Percentiles rank a stretch among this genome's conserved stretches.
Conservation (phyloP, 2,113 vertebrate genomes). For the Rissa tridactyla region DNA sequence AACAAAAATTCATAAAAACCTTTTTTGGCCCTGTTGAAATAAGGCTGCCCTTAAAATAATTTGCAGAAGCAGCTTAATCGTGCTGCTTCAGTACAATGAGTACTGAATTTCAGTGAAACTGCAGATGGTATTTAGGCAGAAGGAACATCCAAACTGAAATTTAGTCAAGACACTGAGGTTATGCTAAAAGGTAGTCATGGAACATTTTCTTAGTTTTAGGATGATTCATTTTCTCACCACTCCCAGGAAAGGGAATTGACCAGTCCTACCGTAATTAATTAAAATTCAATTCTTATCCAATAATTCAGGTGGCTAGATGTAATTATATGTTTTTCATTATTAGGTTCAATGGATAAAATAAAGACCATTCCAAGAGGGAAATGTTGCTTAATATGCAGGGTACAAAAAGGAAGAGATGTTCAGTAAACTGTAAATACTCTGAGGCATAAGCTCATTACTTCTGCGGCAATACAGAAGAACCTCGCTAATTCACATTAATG, state of each 20-base stretch:
- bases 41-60: neutral
- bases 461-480: neutral
- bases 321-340: neutral
- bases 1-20: neutral
- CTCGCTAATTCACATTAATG: neutral
- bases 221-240: neutral
- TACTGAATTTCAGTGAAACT: neutral
- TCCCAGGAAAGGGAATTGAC: neutral
- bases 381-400: neutral
- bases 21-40: neutral
- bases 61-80: neutral
- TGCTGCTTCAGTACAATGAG: too few relatives aligned
- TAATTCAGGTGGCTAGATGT: neutral
- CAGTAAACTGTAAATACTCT: slow-evolving; percentile 16
- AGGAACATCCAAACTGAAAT: neutral
- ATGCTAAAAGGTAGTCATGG: neutral
- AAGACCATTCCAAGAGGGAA: neutral
- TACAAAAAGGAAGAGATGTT: neutral
- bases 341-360: neutral
- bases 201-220: neutral
- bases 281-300: neutral
- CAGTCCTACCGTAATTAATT: neutral
- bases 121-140: neutral
- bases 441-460: slow-evolving; percentile 2
- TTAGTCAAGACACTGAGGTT: neutral